Evolutionary conservation across 2,888 invertebrate genomes (phyloP).

Genomic region (Dendrolimus pini): DNA sequence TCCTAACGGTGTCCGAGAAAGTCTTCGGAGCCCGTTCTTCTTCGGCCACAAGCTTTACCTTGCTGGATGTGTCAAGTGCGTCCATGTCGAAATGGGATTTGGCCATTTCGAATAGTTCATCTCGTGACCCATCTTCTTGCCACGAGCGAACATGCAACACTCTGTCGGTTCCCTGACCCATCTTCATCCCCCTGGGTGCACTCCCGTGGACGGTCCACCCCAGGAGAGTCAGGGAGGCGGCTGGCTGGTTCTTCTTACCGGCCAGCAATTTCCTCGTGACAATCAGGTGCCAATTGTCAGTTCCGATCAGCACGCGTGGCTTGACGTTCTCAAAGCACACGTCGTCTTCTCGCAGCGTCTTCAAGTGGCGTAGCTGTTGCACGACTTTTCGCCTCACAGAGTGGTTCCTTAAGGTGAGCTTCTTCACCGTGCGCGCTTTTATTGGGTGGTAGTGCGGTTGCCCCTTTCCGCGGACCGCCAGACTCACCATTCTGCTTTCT

Average conservation of each 20-base stretch:
- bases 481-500: not conserved
- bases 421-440: conserved; percentile 2
- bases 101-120: not conserved
- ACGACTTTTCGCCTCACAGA: not conserved
- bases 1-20: conserved; percentile 1
- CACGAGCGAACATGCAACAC: not conserved
- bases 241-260: conserved; percentile 1
- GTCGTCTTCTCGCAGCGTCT: not conserved
- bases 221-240: conserved; percentile 3
- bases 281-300: conserved; percentile 7
- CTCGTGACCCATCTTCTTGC: not conserved
- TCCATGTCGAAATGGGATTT: conserved; percentile 4
- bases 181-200: not conserved
- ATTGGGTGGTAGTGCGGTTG: not conserved
- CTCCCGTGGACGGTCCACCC: conserved; percentile 7
- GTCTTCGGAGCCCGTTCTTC: conserved; percentile 4
- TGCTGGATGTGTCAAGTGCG: no score
- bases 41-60: not conserved
- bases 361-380: not conserved
- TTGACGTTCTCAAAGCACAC: conserved; percentile 2
- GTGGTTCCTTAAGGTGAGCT: not conserved
- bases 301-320: conserved; percentile 3
- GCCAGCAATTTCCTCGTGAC: not conserved
- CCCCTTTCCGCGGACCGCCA: not conserved
- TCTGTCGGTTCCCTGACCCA: not conserved